Evolutionary conservation across 2,113 vertebrate species (phyloP), one percentile per base, ranked within the genome.

Genomic region (Caranx ignobilis): DNA sequence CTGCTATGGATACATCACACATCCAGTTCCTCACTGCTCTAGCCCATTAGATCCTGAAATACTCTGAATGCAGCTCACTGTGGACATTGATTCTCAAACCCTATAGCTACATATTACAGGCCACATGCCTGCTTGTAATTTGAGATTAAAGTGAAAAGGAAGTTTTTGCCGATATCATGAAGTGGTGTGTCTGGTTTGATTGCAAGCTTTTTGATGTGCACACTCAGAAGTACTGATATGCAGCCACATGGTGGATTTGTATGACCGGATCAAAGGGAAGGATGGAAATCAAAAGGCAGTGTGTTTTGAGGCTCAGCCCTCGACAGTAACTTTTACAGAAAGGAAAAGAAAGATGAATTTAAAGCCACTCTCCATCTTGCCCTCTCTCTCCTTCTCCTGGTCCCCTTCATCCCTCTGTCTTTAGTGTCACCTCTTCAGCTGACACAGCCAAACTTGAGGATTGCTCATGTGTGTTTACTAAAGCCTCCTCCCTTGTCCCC

Each of bases 381-480:
- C n/a, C 5, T 70, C 43, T 16, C 31, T 78, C 19, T 54, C 55
- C 11, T 3, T 43, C 55, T 60, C 54, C 13, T 34, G 7, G 1
- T 50, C 64, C 55, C 77, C 79, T 61, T 77, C 61, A 86, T 65
- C 79, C 67, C 67, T 55, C 15, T 75, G 66, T 75, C 66, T 75
- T 86, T 75, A 84, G 72, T 79, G 75, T 78, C 86, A 77, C 59
- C 59, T 67, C 73, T 84, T 85, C 64, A 85, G 83, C 82, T 91
- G 86, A 90, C 82, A 60, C 61, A 83, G 78, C 54, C 78, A 84
- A 87, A 91, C 73, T 76, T 69, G 55, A 71, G 79, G 59, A 81
- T 66, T 83, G 77, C 75, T 86, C 83, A 64, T 86, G 64, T 79
- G 83, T 81, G 61, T 88, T 90, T 85, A 75, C 79, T 61, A 75